Evolutionary conservation across 2,888 invertebrate genomes (phyloP), one percentile per base, ranked within the genome.

Genomic region (Caenorhabditis virilis): DNA sequence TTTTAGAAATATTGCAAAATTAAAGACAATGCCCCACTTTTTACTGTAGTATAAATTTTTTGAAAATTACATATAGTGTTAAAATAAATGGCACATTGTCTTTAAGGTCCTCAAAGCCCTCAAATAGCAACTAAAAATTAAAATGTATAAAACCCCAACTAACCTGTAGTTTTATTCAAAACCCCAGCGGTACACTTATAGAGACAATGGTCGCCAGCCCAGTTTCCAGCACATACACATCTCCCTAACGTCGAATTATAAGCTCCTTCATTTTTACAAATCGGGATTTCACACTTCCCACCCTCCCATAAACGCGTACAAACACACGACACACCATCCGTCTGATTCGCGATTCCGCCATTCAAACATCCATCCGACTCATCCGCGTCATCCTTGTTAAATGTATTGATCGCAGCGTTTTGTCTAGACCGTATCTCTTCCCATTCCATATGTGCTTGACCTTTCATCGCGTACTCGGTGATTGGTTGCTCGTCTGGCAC

Each of bases 221-320:
- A 71, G 33, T 54, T 50, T 15, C 46, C 38, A 51, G 49, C 53
- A 27, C 71, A 71, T 23, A 56, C 54, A 42, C 71, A 71, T 43
- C 57, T 45, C n/a, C 62, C 64, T 4, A 64, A 27, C 3, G 61
- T 59, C 13, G 33, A 39, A 35, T 66, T 66, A 47, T 47, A 70
- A 38, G 49, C 41, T 26, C 70, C 70, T 27, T 61, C 59, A 33
- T 70, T 70, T 51, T 64, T 50, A 52, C 70, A 70, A 22, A 51
- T 60, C 27, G 59, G 55, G 20, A 49, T 60, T 33, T 65, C 59
- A 45, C 65, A 65, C 35, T 49, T 48, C 9, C 56, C 60, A 5
- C 65, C 65, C 2, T 51, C 30, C 36, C 56, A 65, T 52, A 59
- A 56, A 45, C 52, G 38, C 16, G 49, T 54, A 48, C 71, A 71